These are phyloP conservation scores for Euplagia quadripunctaria DNA, from an alignment of 2,888 invertebrate genomes.

Conservation along the genomic window DNA sequence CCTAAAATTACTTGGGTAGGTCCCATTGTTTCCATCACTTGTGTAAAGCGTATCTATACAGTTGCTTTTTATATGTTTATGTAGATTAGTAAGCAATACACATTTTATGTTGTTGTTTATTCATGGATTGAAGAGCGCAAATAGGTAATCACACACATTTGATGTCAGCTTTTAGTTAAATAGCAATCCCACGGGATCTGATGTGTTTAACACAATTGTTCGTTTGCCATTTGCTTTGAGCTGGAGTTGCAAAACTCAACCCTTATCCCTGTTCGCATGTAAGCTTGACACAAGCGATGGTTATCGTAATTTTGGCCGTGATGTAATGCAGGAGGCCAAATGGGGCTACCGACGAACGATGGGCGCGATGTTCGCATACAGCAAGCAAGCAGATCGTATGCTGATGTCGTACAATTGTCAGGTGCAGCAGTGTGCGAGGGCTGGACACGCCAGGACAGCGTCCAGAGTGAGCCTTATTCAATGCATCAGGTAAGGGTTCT, in stretches of 20 bases:
- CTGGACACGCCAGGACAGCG: slow-evolving; percentile 76
- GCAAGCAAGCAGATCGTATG: slow-evolving; percentile 85
- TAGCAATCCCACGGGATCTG: slow-evolving; percentile 3
- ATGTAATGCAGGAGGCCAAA: slow-evolving; percentile 83
- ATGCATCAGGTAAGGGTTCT: slow-evolving; percentile 90
- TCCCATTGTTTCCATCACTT: slow-evolving; percentile 61
- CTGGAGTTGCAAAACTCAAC: slow-evolving; percentile 19
- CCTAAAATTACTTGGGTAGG: slow-evolving; percentile 42
- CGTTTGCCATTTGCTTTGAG: slow-evolving; percentile 25
- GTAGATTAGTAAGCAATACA: slow-evolving; percentile 35
- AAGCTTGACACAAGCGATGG: slow-evolving; percentile 67
- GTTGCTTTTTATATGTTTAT: slow-evolving; percentile 43
- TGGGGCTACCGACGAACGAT: slow-evolving; percentile 86
- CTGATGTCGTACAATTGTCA: slow-evolving; percentile 87
- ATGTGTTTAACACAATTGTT: slow-evolving; percentile 23
- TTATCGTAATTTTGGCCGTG: slow-evolving; percentile 65
- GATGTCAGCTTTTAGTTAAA: slow-evolving; percentile 36
- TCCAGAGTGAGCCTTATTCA: slow-evolving; percentile 92
- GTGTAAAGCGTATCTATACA: slow-evolving; percentile 55
- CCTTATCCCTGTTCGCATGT: slow-evolving; percentile 38
- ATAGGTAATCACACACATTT: slow-evolving; percentile 34
- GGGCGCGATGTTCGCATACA: slow-evolving; percentile 86
- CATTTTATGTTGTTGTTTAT: slow-evolving; percentile 31
- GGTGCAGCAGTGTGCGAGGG: slow-evolving; percentile 83
- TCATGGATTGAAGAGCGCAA: slow-evolving; percentile 20